Evolutionary conservation across 2,888 invertebrate genomes (phyloP), one percentile per base, ranked within the genome.

Genomic region (Prostheceraeus crozeri): DNA sequence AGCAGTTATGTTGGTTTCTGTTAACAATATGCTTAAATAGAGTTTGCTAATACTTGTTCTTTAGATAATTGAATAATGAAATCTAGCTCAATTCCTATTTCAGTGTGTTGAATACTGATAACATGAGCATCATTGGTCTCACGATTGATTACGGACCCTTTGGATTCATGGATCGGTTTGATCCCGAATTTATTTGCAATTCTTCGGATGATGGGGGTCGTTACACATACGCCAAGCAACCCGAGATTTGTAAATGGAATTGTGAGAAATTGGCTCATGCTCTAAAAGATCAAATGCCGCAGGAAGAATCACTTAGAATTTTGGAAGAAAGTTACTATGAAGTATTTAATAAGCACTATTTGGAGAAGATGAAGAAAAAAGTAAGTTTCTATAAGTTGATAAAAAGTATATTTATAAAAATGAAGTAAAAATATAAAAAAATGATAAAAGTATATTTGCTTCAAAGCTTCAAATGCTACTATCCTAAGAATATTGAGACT

Each of bases 111-210:
- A 76, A 76, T 64, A 76, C 76, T 56, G 76, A 76, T 66, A 76
- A 76, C 62, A 75, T 76, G 74, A 83, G 83, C 68, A 77, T 84
- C 21, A 68, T 82, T n/a, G 83, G 83, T 0, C 68, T 83, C 0
- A 83, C 83, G 0, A 74, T 84, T 62, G 83, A 84, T 68, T 84
- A 82, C 67, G 84, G 84, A 1, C 84, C 84, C 0, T 84, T 79
- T 70, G 83, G 83, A 1, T 84, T 84, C 67, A 78, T 83, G 65
- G 84, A 84, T 67, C 79, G 80, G 0, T 84, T 80, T 68, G 81
- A 83, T 66, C 80, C 82, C 1, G 79, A 81, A 11, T 83, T 80
- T 66, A 80, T 83, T 2, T 81, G 83, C 21, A 84, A 84, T 70
- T 78, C 78, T 54, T 83, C 82, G 76, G 81, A 82, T 61, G 81